These are phyloP conservation scores for Galerucella nymphaeae DNA, from an alignment of 2,888 invertebrate species.

Conservation along the genomic window DNA sequence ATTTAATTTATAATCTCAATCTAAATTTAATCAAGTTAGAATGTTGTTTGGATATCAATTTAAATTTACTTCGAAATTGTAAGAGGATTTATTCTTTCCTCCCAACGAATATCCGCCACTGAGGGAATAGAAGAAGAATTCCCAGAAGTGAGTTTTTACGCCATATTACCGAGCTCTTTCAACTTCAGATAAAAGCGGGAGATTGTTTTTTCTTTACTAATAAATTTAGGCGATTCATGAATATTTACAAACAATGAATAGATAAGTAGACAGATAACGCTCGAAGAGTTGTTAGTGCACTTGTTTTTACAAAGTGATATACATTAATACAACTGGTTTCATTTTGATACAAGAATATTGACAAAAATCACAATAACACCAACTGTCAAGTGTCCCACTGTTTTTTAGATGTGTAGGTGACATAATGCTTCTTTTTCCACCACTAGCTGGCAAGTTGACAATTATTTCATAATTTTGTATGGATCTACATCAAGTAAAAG, in stretches of 20 bases:
- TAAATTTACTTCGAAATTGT: background rate
- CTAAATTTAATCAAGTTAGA: background rate
- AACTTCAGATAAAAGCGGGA: conserved; percentile 45
- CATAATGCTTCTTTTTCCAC: no score
- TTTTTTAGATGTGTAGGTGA: no score
- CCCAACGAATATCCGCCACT: conserved; percentile 15
- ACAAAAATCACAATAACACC: background rate
- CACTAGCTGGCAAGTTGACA: no score
- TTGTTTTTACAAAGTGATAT: conserved; percentile 31
- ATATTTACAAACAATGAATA: conserved; percentile 50
- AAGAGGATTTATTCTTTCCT: background rate
- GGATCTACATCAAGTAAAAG: no score
- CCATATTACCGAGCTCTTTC: conserved; percentile 38
- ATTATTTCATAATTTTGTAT: no score
- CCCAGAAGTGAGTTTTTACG: conserved; percentile 43
- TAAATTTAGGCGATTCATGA: conserved; percentile 51
- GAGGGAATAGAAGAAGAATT: conserved; percentile 39
- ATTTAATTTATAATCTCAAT: background rate
- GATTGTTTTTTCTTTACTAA: conserved; percentile 49
- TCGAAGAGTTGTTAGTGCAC: conserved; percentile 34
- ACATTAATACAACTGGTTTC: conserved; percentile 28
- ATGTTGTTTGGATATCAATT: background rate
- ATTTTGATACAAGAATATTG: conserved; percentile 7
- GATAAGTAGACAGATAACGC: conserved; percentile 42
- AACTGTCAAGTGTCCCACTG: background rate